Conservation (phyloP, 2,797 vertebrate species). For the Somateria mollissima region DNA sequence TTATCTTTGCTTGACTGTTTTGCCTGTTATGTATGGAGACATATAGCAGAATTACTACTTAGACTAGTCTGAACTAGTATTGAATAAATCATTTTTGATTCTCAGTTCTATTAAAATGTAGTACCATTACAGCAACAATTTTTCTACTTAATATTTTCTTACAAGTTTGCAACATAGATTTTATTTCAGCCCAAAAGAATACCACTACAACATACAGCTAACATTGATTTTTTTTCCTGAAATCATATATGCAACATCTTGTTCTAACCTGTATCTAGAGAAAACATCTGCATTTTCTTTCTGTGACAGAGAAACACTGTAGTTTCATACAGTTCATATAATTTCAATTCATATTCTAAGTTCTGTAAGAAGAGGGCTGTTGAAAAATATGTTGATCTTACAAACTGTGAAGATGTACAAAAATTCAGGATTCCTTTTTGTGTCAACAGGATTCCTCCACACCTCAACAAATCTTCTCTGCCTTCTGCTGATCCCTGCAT, state of each 20-base stretch:
- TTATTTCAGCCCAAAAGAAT: background rate
- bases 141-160: background rate
- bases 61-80: background rate
- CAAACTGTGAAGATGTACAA: background rate
- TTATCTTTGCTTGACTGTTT: background rate
- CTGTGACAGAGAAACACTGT: background rate
- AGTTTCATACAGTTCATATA: background rate
- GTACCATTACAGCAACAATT: background rate
- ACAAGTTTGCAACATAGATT: background rate
- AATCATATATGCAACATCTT: background rate
- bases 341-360: background rate
- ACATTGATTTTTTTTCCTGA: background rate
- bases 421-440: slow-evolving; percentile 39
- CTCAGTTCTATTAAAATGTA: background rate
- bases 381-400: slow-evolving; percentile 23
- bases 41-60: background rate
- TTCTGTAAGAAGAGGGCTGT: background rate
- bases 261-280: background rate
- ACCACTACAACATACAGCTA: background rate
- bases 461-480: slow-evolving; percentile 14
- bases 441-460: slow-evolving; percentile 1
- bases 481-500: slow-evolving; percentile 57
- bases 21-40: background rate
- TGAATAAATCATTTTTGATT: background rate
- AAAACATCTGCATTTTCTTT: background rate